Percentiles rank a stretch among this genome's conserved stretches.
Evolutionary conservation across 2,797 vertebrate genomes (phyloP).

Genomic region (Urophycis tenuis): DNA sequence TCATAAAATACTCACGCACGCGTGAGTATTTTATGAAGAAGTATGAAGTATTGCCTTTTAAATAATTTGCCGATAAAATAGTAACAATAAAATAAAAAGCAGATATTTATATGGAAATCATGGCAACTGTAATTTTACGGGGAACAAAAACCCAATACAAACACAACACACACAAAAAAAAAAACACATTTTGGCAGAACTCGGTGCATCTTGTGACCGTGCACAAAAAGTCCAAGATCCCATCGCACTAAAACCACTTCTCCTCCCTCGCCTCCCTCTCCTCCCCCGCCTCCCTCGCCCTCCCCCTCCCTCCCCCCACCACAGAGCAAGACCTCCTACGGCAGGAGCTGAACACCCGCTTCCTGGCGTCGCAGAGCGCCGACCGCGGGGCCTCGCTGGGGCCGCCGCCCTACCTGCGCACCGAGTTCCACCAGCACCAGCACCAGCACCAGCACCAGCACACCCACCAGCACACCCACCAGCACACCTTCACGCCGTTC

Average conservation of each 20-base stretch:
- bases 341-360: conserved; percentile 96
- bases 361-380: conserved; percentile 92
- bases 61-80: no score
- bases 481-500: conserved; percentile 99
- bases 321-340: conserved; percentile 97
- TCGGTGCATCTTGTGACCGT: not conserved
- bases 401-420: conserved; percentile 91
- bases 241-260: not conserved
- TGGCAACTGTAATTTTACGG: not conserved
- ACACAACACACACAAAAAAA: not conserved
- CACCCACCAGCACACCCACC: conserved; percentile 99
- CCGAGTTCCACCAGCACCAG: conserved; percentile 98
- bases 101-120: not conserved
- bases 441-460: conserved; percentile 97
- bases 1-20: conserved; percentile 33
- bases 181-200: no score
- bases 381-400: conserved; percentile 90
- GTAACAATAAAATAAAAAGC: no score
- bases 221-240: not conserved
- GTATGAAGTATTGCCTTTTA: conserved; percentile 8
- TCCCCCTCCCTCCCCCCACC: not conserved
- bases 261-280: not conserved
- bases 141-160: not conserved
- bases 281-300: not conserved
- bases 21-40: no score